Conservation (phyloP, 2,888 invertebrate genomes). For the Gasteruption jaculator region DNA sequence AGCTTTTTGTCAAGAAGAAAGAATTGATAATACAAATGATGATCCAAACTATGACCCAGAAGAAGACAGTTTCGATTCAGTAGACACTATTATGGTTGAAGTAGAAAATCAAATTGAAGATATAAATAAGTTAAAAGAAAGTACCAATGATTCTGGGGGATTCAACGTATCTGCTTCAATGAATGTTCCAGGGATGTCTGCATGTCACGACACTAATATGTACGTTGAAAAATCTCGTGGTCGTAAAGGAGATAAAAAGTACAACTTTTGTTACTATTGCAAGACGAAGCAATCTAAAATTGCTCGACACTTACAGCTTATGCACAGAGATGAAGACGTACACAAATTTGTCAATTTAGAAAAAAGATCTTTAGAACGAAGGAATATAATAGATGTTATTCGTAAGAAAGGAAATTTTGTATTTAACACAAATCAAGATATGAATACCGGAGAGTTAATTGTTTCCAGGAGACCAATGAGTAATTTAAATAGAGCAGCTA, state of each 20-base stretch:
- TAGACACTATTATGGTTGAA: neutral
- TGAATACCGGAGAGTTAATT: conserved; percentile 24
- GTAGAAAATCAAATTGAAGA: neutral
- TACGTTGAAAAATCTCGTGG: conserved; percentile 12
- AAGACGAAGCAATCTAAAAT: conserved; percentile 15
- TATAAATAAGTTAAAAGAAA: neutral
- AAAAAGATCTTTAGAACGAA: conserved; percentile 11
- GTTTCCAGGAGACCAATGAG: conserved; percentile 22
- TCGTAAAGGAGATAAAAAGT: conserved; percentile 13
- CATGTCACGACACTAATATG: conserved; percentile 9
- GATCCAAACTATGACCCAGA: conserved; percentile 7
- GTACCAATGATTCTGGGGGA: neutral
- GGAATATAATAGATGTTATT: conserved; percentile 17
- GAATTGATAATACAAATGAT: neutral
- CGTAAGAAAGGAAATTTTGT: conserved; percentile 24
- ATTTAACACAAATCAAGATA: conserved; percentile 20
- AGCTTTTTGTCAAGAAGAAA: too few relatives aligned
- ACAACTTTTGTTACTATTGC: conserved; percentile 17
- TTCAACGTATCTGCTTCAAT: conserved; percentile 4
- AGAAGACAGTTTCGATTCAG: neutral
- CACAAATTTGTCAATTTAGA: conserved; percentile 15
- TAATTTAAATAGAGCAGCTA: conserved; percentile 12
- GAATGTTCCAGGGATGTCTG: conserved; percentile 11
- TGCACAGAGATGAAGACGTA: conserved; percentile 14
- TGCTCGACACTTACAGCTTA: conserved; percentile 11